Conservation (phyloP, 2,113 vertebrate genomes). For the Nerophis ophidion region DNA sequence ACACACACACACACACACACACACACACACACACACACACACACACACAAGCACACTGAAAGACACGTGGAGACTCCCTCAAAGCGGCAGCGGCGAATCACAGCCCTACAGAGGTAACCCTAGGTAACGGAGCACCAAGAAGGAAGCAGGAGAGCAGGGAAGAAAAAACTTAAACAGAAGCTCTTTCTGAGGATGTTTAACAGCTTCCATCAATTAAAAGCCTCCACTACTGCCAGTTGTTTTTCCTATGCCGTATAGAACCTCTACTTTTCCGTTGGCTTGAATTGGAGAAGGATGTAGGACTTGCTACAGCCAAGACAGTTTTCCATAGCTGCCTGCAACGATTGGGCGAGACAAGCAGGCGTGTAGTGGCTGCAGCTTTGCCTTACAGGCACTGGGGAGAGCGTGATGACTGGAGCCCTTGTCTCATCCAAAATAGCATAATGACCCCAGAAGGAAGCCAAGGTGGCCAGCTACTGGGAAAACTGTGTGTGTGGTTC, state of each 20-base stretch:
- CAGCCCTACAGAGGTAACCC: slow-evolving; percentile 58
- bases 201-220: slow-evolving; percentile 31
- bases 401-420: slow-evolving; percentile 75
- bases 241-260: slow-evolving; percentile 45
- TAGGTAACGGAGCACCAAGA: slow-evolving; percentile 59
- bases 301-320: slow-evolving; percentile 67
- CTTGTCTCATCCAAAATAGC: slow-evolving; percentile 82
- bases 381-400: slow-evolving; percentile 66
- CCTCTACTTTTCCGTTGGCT: slow-evolving; percentile 77
- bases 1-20: slow-evolving; percentile 50
- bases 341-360: slow-evolving; percentile 63
- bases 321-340: slow-evolving; percentile 78
- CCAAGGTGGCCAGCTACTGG: slow-evolving; percentile 51
- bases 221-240: slow-evolving; percentile 23
- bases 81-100: slow-evolving; percentile 65
- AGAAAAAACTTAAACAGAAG: slow-evolving; percentile 52
- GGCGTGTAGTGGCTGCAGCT: slow-evolving; percentile 56
- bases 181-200: slow-evolving; percentile 45
- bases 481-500: slow-evolving; percentile 19
- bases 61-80: slow-evolving; percentile 71
- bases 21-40: slow-evolving; percentile 57
- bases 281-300: slow-evolving; percentile 67
- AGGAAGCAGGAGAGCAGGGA: slow-evolving; percentile 54
- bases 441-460: slow-evolving; percentile 69
- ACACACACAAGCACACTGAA: slow-evolving; percentile 51